phyloP scores from a whole-genome alignment of 2,797 vertebrate genomes.

The Petrocephalus schoutedeni region DNA sequence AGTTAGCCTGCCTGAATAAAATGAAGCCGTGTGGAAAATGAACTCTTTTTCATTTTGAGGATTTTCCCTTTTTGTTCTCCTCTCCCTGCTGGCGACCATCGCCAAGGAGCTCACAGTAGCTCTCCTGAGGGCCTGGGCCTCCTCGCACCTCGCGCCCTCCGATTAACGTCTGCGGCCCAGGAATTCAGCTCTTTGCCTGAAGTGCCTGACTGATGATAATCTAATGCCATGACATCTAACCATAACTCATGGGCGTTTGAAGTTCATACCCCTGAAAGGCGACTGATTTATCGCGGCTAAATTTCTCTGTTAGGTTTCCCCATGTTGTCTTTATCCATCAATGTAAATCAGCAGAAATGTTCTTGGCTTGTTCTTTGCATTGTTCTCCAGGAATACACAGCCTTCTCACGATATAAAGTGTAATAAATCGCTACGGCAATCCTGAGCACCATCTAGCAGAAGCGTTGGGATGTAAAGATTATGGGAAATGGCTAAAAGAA shows the following conservation, averaged over 20 bases:
- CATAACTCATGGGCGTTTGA: background rate
- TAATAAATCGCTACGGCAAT: background rate
- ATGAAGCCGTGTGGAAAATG: constrained; percentile 90
- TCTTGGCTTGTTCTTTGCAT: background rate
- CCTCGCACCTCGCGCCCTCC: background rate
- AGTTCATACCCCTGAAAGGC: background rate
- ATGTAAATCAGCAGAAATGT: background rate
- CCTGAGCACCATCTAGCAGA: background rate
- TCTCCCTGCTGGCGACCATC: constrained; percentile 61
- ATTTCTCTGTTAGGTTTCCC: constrained; percentile 1
- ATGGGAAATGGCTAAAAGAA: background rate
- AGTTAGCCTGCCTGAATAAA: constrained; percentile 79
- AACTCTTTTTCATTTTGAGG: constrained; percentile 79
- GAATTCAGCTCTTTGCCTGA: background rate
- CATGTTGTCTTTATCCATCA: background rate
- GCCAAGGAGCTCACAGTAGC: constrained; percentile 53
- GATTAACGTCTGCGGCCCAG: background rate
- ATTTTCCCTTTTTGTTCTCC: constrained; percentile 25
- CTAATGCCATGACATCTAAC: background rate
- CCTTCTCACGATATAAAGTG: background rate
- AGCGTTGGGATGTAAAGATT: background rate
- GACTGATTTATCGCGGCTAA: background rate
- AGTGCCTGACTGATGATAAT: background rate
- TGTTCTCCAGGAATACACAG: background rate
- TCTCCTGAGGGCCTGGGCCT: background rate